Evolutionary conservation across 1,140 invertebrate genomes (phyloP).

Genomic region (Zophobas atratus): DNA sequence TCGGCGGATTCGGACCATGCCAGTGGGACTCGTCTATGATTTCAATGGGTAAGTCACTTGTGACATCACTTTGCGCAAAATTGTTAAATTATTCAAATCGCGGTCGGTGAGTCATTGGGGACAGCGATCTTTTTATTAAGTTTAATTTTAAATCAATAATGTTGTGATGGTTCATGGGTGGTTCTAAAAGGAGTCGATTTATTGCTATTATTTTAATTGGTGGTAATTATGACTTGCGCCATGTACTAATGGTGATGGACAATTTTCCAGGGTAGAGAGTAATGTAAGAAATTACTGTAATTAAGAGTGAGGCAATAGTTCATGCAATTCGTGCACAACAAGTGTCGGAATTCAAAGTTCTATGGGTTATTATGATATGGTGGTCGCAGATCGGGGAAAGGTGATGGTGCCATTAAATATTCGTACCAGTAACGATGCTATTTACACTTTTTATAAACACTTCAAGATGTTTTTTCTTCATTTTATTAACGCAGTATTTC

Average conservation of each 20-base stretch:
- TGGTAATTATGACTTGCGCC: conserved; percentile 6
- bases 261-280: conserved; percentile 15
- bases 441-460: too few relatives aligned
- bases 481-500: too few relatives aligned
- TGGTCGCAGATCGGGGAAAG: too few relatives aligned
- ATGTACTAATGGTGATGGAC: conserved; percentile 16
- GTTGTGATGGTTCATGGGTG: neutral
- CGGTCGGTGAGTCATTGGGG: conserved; percentile 7
- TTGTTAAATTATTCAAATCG: conserved; percentile 15
- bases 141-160: conserved; percentile 18
- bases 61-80: conserved; percentile 4
- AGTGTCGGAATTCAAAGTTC: conserved; percentile 1
- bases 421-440: too few relatives aligned
- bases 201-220: conserved; percentile 30
- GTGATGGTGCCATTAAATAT: too few relatives aligned
- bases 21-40: conserved; percentile 56
- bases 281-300: conserved; percentile 23
- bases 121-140: conserved; percentile 4
- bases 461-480: too few relatives aligned
- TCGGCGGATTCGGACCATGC: conserved; percentile 48
- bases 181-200: conserved; percentile 1
- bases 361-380: too few relatives aligned
- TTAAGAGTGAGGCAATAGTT: conserved; percentile 34
- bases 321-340: conserved; percentile 27
- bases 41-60: conserved; percentile 47